Evolutionary conservation across 2,113 vertebrate species (phyloP), one percentile per base, ranked within the genome.

Genomic region (Eurypyga helias): DNA sequence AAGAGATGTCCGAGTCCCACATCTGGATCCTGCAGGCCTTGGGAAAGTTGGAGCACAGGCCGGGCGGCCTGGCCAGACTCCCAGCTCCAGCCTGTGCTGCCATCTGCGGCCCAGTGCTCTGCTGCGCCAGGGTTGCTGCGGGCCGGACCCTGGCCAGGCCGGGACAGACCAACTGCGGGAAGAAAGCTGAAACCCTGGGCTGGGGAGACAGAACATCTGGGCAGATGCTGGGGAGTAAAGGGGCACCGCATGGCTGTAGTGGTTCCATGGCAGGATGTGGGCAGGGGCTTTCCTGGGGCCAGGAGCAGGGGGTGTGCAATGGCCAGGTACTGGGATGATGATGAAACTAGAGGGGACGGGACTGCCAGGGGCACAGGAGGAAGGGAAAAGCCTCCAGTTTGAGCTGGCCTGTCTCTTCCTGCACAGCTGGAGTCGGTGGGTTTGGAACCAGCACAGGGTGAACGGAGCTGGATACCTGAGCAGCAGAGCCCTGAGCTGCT

Each of bases 41-140:
- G 92, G 71, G 95, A 92, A 92, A 83, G 33, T n/a, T 57, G 34
- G 52, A 58, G 73, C 2, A 0, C 54, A 70, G 83, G 0, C 55
- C 6, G 16, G 52, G 36, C 4, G 2, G 9, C 2, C 3, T 11
- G 61, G 61, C 51, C 0, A 2, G 36, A 31, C 16, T 20, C 36
- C 13, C 9, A 11, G 81, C 45, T 80, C 73, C 0, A 0, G 61
- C 7, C 1, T 2, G 41, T 62, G 73, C 79, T 84, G 89, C 87
- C 67, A 55, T 67, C 80, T 80, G 85, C 71, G 80, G 76, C 71
- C 33, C 34, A 41, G 70, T 0, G 0, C 83, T 4, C 5, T 0
- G 0, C 80, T 6, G 45, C 13, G n/a, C 75, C 0, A 0, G 13
- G 43, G 58, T 26, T 0, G 5, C 25, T 0, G 0, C 1, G 6